phyloP scores from a whole-genome alignment of 2,888 invertebrate species.

The Steinernema hermaphroditum region DNA sequence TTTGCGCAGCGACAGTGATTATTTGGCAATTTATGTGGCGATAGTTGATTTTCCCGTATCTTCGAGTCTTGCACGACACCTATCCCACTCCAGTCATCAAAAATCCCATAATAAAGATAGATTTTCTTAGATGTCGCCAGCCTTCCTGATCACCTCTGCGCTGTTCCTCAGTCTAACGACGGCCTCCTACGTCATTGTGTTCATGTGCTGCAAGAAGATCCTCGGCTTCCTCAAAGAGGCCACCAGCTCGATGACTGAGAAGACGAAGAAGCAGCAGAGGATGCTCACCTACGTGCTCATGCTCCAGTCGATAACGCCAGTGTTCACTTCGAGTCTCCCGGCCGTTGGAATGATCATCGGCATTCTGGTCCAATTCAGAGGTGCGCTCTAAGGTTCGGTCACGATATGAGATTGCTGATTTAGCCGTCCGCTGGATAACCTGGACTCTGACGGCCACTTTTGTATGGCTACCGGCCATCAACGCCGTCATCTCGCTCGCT shows the following conservation, averaged over 20 bases:
- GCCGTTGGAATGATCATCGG: neutral
- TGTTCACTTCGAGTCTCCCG: neutral
- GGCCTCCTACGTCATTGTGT: neutral
- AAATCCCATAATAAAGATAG: neutral
- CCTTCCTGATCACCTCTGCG: neutral
- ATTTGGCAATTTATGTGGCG: no score
- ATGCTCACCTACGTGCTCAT: neutral
- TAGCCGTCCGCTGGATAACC: neutral
- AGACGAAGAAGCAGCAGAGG: neutral
- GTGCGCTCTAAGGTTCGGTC: neutral
- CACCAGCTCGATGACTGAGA: neutral
- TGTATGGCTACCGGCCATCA: neutral
- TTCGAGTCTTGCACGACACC: no score
- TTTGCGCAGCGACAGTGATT: no score
- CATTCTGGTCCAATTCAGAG: neutral
- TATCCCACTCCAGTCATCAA: no score
- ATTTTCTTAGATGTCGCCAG: no score
- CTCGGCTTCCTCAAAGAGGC: neutral
- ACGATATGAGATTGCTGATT: neutral
- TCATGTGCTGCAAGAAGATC: conserved; percentile 1
- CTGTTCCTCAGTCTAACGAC: neutral
- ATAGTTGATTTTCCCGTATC: no score
- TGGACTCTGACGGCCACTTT: neutral
- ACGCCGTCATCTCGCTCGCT: neutral
- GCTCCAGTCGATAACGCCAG: neutral